Conservation (phyloP, 1,140 invertebrate genomes). For the Pseudomyrmex cubaensis region DNA sequence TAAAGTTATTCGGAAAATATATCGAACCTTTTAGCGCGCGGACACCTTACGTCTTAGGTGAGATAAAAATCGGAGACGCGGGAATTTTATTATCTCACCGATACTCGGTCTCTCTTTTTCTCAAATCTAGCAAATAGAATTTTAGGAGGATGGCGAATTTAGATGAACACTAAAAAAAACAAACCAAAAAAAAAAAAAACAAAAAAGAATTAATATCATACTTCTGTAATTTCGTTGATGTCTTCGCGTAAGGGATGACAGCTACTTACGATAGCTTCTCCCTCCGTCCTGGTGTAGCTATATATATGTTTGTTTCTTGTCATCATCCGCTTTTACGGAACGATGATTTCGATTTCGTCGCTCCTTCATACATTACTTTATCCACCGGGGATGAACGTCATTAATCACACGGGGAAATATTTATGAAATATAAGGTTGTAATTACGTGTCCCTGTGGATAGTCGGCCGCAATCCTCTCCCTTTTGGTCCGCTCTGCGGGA, state of each 20-base stretch:
- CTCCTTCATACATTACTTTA: conserved; percentile 24
- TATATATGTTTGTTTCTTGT: conserved; percentile 2
- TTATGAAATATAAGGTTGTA: conserved; percentile 76
- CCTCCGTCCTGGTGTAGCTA: too few relatives aligned
- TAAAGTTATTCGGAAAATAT: conserved; percentile 61
- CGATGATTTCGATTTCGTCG: conserved; percentile 69
- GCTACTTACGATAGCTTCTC: too few relatives aligned
- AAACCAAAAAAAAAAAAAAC: too few relatives aligned
- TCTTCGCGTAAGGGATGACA: too few relatives aligned
- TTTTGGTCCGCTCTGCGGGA: not conserved
- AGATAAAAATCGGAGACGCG: conserved; percentile 50
- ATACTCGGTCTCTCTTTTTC: not conserved
- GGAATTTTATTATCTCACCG: conserved; percentile 43
- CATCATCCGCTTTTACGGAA: conserved; percentile 4
- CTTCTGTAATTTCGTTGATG: too few relatives aligned
- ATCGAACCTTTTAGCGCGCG: conserved; percentile 58
- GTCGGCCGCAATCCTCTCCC: not conserved
- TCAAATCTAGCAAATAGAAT: too few relatives aligned
- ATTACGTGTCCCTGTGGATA: conserved; percentile 70
- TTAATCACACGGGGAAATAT: conserved; percentile 80
- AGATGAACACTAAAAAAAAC: too few relatives aligned
- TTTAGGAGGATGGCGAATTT: too few relatives aligned
- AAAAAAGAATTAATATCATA: too few relatives aligned
- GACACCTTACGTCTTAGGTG: conserved; percentile 41
- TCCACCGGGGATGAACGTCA: conserved; percentile 70